Percentiles rank a stretch among this genome's conserved stretches.
Evolutionary conservation across 2,113 vertebrate genomes (phyloP).

Genomic region (Vireo altiloquus): DNA sequence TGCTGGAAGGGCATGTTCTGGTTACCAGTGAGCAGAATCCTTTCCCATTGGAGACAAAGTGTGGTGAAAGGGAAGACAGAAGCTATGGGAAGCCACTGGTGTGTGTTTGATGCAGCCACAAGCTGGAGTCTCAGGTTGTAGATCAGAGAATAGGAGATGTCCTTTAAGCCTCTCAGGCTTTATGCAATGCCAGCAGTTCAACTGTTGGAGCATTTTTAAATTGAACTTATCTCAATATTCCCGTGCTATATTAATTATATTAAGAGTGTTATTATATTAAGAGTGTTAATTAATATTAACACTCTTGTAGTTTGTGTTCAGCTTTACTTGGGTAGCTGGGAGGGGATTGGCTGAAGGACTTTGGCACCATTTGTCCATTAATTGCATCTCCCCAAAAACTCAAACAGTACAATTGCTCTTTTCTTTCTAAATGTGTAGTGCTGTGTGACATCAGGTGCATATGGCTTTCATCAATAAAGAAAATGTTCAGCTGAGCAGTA

Average conservation of each 20-base stretch:
- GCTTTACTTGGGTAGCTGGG: not conserved
- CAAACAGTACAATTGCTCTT: not conserved
- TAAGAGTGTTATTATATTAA: too few relatives aligned
- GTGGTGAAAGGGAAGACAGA: not conserved
- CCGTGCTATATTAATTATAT: accelerated
- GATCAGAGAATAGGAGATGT: not conserved
- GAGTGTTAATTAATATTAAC: too few relatives aligned
- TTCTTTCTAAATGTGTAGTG: not conserved
- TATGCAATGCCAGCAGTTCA: not conserved
- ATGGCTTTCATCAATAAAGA: not conserved
- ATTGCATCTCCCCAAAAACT: not conserved
- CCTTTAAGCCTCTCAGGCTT: not conserved
- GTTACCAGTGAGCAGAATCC: not conserved
- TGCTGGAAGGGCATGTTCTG: not conserved
- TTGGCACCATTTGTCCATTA: not conserved
- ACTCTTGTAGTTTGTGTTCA: not conserved
- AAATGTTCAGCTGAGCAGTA: not conserved
- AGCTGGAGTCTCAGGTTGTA: not conserved
- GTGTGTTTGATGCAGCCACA: not conserved
- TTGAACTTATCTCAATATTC: not conserved
- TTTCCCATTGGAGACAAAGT: not conserved
- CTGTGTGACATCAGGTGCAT: not conserved
- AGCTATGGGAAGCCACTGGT: not conserved
- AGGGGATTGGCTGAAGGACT: not conserved
- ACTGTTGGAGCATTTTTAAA: not conserved